Percentiles rank a stretch among this genome's conserved stretches.
Conservation (phyloP, 2,888 invertebrate species). For the Ommatoiulus sabulosus region DNA sequence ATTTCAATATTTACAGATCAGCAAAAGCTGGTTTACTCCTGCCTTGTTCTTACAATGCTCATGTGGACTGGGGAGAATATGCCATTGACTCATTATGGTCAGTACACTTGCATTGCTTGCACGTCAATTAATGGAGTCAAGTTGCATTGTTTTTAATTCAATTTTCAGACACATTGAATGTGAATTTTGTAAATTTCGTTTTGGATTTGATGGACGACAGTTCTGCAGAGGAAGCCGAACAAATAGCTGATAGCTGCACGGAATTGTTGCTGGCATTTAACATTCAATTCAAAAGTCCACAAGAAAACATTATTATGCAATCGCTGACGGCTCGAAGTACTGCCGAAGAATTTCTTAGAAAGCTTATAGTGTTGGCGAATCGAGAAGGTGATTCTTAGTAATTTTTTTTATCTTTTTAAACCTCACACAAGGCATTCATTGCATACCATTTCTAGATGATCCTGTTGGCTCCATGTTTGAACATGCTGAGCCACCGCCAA, state of each 20-base stretch:
- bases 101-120: slow-evolving; percentile 64
- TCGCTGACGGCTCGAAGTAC: slow-evolving; percentile 69
- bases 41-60: slow-evolving; percentile 53
- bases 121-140: background rate
- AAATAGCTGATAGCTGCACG: slow-evolving; percentile 85
- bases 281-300: slow-evolving; percentile 77
- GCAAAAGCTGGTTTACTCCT: slow-evolving; percentile 55
- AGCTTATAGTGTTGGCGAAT: slow-evolving; percentile 86
- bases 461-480: slow-evolving; percentile 81
- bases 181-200: slow-evolving; percentile 83
- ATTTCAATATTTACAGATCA: slow-evolving; percentile 58
- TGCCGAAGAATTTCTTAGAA: slow-evolving; percentile 91
- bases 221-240: slow-evolving; percentile 84
- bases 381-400: slow-evolving; percentile 76
- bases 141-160: slow-evolving; percentile 16
- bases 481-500: slow-evolving; percentile 81
- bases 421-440: background rate
- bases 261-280: slow-evolving; percentile 89
- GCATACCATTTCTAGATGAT: slow-evolving; percentile 75
- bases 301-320: slow-evolving; percentile 64
- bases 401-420: background rate
- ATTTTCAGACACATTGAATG: slow-evolving; percentile 82
- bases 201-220: slow-evolving; percentile 85
- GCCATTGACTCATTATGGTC: slow-evolving; percentile 81
- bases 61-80: slow-evolving; percentile 74